Evolutionary conservation across 37 sponge, comb jelly and placozoan species (phyloP), one percentile per base, ranked within the genome.

Genomic region (Amphimedon queenslandica): DNA sequence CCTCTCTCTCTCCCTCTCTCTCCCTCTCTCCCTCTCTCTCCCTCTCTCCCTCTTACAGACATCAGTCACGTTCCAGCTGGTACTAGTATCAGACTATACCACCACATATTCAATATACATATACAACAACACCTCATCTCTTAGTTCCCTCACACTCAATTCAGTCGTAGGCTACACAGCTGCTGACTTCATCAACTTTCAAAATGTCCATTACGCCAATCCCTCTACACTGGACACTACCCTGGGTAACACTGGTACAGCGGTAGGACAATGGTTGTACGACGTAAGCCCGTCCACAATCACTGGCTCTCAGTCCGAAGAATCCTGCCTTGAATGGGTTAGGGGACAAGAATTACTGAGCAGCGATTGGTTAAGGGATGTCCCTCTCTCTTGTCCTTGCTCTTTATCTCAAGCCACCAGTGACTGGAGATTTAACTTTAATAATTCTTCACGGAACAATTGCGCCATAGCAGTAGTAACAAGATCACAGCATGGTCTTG

Each of bases 331-430:
- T 16, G 36, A 63, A 21, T 85, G 86, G 86, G 67, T 42, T 2
- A 24, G 35, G 20, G 40, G 63, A 34, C 69, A 69, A 39, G 63
- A 66, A 4, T n/a, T n/a, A n/a, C 11, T 47, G 69, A 16, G 56
- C 28, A 55, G 56, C 23, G 27, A 16, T 8, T 24, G 33, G 38
- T 57, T 37, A 18, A 20, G 30, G 1, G 56, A 40, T 10, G 55
- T 85, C 4, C 72, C 73, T 4, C n/a, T n/a, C n/a, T 55, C 80
- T 0, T 85, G 86, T 58, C 86, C 86, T 6, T 85, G 86, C 42
- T 73, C 75, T 4, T 25, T 27, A 23, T 13, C 32, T n/a, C 86
- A 85, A 67, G 86, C 86, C 1, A 0, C 29, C 69, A 2, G 69
- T 30, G 78, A 85, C 57, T 73, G 86, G 80, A 39, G 75, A 21